Evolutionary conservation across 2,113 vertebrate species (phyloP), one percentile per base, ranked within the genome.

Genomic region (Forbesichthys papilliferus): DNA sequence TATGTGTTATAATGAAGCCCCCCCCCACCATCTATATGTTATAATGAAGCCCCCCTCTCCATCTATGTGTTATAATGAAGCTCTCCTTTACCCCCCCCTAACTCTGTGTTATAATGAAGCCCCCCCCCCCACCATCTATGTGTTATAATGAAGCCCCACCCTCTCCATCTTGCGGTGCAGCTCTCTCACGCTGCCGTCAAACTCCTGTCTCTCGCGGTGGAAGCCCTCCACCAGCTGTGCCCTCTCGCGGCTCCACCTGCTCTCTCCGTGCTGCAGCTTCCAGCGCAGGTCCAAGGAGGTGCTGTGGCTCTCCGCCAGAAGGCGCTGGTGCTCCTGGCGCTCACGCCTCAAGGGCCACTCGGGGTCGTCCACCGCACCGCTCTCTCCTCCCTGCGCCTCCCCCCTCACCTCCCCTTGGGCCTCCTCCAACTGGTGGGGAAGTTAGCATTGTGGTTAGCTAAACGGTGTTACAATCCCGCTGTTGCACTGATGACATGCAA

Each of bases 221-320:
- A 96, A 93, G 51, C 86, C 90, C 67, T 97, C 95, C 12, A 96
- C 84, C 6, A 98, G 93, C 49, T 98, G 95, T 9, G 83, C 78
- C 71, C 94, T 94, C 80, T 98, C 97, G 0, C 92, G 88, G 67
- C 90, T 92, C 97, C 96, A 99, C 79, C 91, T 94, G 84, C 94
- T 96, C 87, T 98, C 96, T 0, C 88, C 92, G 63, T 96, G 95
- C 81, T 95, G 95, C 66, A 98, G 93, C 87, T 95, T 96, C 95
- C 97, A 96, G 81, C 93, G 93, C 33, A 98, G 93, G 81, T 97
- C 96, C 94, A 98, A 89, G 27, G 94, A 93, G 66, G 93, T 80
- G 57, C 87, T 79, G 34, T 97, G 96, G 77, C 93, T 97, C 65
- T 97, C 95, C 0, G 97, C 94, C 62, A 98, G 91, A 58, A 97